Percentiles rank a stretch among this genome's conserved stretches.
These are phyloP conservation scores for Drosophila testacea DNA, from an alignment of 2,888 invertebrate genomes.

Conservation along the genomic window DNA sequence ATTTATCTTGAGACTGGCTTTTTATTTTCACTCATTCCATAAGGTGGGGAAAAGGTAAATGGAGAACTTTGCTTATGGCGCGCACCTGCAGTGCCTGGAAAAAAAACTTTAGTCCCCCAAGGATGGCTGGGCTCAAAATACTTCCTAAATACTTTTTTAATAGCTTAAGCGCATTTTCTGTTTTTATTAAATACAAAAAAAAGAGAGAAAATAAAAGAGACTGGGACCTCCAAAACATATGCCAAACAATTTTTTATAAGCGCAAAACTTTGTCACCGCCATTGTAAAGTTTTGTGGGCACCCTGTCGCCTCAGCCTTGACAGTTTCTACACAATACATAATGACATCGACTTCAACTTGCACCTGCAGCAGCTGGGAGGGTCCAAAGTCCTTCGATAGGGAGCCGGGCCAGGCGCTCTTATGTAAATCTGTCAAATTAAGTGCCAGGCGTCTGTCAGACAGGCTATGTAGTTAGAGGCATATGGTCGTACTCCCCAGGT, in stretches of 20 bases:
- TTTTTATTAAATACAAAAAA: constrained; percentile 63
- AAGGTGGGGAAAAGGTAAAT: not conserved
- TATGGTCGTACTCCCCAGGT: not conserved
- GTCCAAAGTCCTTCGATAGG: constrained; percentile 4
- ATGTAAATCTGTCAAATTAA: constrained; percentile 79
- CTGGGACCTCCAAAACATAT: constrained; percentile 53
- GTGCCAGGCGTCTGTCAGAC: constrained; percentile 60
- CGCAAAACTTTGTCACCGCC: constrained; percentile 68
- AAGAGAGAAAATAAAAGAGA: not conserved
- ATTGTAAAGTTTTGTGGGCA: constrained; percentile 62
- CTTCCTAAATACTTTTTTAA: constrained; percentile 80
- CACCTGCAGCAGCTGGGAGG: constrained; percentile 53
- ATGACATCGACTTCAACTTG: constrained; percentile 58
- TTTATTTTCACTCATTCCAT: constrained; percentile 27
- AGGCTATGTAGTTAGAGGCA: not conserved
- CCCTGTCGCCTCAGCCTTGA: not conserved
- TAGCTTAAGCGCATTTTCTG: constrained; percentile 77
- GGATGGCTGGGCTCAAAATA: constrained; percentile 56
- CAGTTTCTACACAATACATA: constrained; percentile 39
- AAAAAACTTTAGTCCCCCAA: constrained; percentile 54
- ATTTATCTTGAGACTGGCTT: constrained; percentile 71
- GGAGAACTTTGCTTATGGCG: constrained; percentile 17
- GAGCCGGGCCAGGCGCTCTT: constrained; percentile 45
- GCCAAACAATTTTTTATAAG: constrained; percentile 50
- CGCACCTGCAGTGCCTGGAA: constrained; percentile 45